phyloP scores from a whole-genome alignment of 2,797 vertebrate species.

The Mus minutoides region DNA sequence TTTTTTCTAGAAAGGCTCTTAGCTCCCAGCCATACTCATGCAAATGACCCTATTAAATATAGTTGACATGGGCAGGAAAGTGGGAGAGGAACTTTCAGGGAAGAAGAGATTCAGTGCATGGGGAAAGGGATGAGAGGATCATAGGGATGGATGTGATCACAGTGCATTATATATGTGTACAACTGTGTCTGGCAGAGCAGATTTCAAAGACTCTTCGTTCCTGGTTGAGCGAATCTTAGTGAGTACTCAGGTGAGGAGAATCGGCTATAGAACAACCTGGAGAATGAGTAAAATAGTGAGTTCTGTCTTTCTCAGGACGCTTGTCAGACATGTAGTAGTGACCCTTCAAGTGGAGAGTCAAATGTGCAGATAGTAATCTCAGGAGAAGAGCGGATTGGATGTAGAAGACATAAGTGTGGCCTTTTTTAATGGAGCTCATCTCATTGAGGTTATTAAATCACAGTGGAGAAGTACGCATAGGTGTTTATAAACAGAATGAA shows the following conservation, averaged over 20 bases:
- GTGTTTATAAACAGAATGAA: neutral
- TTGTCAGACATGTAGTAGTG: neutral
- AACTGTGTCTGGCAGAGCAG: neutral
- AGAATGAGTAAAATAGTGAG: neutral
- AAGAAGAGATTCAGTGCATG: neutral
- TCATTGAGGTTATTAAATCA: neutral
- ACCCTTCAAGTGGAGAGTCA: neutral
- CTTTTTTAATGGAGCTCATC: neutral
- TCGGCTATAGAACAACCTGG: neutral
- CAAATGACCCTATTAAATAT: neutral
- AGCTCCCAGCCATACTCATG: neutral
- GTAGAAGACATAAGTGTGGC: neutral
- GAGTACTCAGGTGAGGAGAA: neutral
- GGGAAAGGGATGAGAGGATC: neutral
- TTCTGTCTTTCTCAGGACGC: constrained; percentile 34
- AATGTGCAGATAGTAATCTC: neutral
- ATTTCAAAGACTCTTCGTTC: neutral
- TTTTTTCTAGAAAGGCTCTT: neutral
- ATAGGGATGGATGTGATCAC: neutral
- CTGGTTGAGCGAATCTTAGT: neutral
- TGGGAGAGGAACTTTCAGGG: neutral
- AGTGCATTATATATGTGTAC: neutral
- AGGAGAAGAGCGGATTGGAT: neutral
- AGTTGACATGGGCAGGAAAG: neutral
- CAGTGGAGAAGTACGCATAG: neutral